Percentiles rank a stretch among this genome's conserved stretches.
These are phyloP conservation scores for Canis aureus DNA, from an alignment of 2,113 vertebrate genomes.

Conservation along the genomic window DNA sequence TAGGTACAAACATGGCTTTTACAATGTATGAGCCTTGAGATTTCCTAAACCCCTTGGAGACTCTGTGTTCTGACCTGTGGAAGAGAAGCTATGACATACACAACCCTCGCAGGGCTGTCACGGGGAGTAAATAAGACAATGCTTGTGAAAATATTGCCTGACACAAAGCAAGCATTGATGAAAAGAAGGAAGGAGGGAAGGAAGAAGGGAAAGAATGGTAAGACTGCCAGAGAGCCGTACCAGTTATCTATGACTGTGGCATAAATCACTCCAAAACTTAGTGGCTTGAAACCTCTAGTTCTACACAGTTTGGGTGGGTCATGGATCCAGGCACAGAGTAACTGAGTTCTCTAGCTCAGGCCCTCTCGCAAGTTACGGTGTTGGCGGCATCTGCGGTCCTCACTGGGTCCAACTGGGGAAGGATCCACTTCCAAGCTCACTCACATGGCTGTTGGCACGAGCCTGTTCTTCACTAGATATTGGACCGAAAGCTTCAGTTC, in stretches of 20 bases:
- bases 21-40: neutral
- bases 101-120: neutral
- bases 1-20: neutral
- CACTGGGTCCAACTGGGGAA: neutral
- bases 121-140: neutral
- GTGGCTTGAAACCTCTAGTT: neutral
- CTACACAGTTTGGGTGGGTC: neutral
- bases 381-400: neutral
- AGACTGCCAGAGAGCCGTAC: neutral
- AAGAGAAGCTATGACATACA: constrained; percentile 1
- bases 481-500: neutral
- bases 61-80: neutral
- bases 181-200: neutral
- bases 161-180: neutral
- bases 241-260: neutral
- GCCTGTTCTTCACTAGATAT: neutral
- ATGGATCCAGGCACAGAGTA: neutral
- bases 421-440: neutral
- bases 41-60: neutral
- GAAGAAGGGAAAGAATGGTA: neutral
- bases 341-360: neutral
- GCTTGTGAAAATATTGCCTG: neutral
- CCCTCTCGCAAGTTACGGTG: neutral
- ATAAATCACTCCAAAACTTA: neutral
- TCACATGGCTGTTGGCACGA: neutral